Evolutionary conservation across 2,113 vertebrate species (phyloP).

Genomic region (Leucopsar rothschildi): DNA sequence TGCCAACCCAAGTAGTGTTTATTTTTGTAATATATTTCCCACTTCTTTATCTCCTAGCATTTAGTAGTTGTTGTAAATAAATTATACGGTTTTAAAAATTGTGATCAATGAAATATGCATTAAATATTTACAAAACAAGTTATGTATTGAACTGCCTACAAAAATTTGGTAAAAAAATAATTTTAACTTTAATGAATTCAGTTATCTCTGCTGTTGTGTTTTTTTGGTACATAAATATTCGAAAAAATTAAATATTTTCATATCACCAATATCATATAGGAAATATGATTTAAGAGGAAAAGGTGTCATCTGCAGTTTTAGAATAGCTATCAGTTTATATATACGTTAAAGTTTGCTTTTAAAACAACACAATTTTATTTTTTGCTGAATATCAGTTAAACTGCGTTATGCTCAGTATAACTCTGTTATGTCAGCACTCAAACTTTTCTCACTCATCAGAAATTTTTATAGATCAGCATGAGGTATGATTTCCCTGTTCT

Average conservation of each 20-base stretch:
- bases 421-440: neutral
- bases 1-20: neutral
- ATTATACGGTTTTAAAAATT: neutral
- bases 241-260: neutral
- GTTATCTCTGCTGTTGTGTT: accelerated
- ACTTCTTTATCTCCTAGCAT: neutral
- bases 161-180: neutral
- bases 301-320: neutral
- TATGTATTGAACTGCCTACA: neutral
- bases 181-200: neutral
- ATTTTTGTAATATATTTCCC: neutral
- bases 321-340: neutral
- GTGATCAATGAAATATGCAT: neutral
- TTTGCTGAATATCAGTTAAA: neutral
- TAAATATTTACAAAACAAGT: neutral
- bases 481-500: neutral
- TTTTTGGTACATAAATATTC: neutral
- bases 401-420: neutral
- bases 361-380: neutral
- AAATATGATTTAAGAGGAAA: neutral
- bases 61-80: neutral
- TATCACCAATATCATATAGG: neutral
- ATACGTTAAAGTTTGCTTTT: neutral
- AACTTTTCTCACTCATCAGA: neutral
- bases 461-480: neutral